phyloP scores from a whole-genome alignment of 1,140 invertebrate genomes.

The Ditylenchus dipsaci region DNA sequence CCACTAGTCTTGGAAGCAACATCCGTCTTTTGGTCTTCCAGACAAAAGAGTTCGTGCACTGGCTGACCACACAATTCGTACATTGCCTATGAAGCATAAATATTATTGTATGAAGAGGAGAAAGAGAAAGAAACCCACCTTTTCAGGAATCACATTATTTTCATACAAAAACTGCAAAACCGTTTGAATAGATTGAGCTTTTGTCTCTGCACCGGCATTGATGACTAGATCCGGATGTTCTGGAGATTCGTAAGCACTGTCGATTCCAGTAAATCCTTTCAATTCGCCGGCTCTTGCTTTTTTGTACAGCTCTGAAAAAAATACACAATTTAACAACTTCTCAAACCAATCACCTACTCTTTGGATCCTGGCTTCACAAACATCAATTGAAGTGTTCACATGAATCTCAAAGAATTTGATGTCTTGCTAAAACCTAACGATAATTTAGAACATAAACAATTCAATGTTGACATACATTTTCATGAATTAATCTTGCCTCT shows the following conservation, averaged over 20 bases:
- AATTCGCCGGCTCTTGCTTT: slow-evolving; percentile 89
- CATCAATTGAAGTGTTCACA: slow-evolving; percentile 84
- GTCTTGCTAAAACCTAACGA: slow-evolving; percentile 38
- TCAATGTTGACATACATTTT: slow-evolving; percentile 65
- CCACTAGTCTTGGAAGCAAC: too few relatives aligned
- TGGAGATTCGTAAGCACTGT: slow-evolving; percentile 85
- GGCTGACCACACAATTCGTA: slow-evolving; percentile 35
- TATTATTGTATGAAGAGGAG: too few relatives aligned
- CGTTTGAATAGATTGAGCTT: slow-evolving; percentile 74
- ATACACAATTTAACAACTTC: neutral
- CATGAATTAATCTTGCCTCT: slow-evolving; percentile 80
- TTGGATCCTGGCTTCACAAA: slow-evolving; percentile 93
- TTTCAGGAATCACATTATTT: slow-evolving; percentile 45
- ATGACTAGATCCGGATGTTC: slow-evolving; percentile 78
- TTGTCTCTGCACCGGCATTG: slow-evolving; percentile 72
- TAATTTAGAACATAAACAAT: neutral
- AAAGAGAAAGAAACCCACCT: slow-evolving; percentile 22
- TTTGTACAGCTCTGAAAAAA: slow-evolving; percentile 77
- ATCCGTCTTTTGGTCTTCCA: too few relatives aligned
- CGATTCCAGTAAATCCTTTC: slow-evolving; percentile 94
- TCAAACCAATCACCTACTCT: slow-evolving; percentile 60
- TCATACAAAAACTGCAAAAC: slow-evolving; percentile 47
- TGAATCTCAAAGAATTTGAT: slow-evolving; percentile 84
- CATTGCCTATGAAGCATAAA: slow-evolving; percentile 31
- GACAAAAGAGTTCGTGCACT: slow-evolving; percentile 34